Conservation (phyloP, 2,797 vertebrate species). For the Remorina albescens region DNA sequence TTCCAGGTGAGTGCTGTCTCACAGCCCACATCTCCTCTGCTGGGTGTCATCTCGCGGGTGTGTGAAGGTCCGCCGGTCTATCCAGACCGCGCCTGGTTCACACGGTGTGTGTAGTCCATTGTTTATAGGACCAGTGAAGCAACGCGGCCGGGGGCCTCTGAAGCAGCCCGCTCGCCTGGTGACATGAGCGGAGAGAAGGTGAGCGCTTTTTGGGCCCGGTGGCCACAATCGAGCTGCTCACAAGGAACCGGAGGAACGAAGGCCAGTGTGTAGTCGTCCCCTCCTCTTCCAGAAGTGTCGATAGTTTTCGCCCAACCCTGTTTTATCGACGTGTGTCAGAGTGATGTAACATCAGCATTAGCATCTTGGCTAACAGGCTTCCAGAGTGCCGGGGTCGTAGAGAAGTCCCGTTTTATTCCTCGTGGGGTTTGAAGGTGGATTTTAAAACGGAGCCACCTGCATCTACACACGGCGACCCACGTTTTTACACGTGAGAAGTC, state of each 20-base stretch:
- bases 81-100: rapidly evolving
- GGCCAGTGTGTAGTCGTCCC: rapidly evolving
- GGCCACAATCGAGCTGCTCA: neutral
- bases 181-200: slow-evolving; percentile 7
- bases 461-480: no score
- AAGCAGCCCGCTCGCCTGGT: slow-evolving; percentile 66
- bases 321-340: slow-evolving; percentile 33
- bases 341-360: slow-evolving; percentile 74
- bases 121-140: slow-evolving; percentile 67
- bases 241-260: neutral
- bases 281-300: rapidly evolving
- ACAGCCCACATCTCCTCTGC: rapidly evolving
- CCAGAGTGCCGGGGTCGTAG: neutral
- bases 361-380: slow-evolving; percentile 60
- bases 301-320: neutral
- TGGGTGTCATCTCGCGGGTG: rapidly evolving
- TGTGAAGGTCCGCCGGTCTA: rapidly evolving
- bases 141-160: slow-evolving; percentile 70
- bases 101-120: slow-evolving; percentile 37
- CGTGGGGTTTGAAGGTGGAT: no score
- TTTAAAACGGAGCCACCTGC: no score
- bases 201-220: neutral
- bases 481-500: no score
- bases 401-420: neutral
- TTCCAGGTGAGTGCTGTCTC: slow-evolving; percentile 81